phyloP scores from a whole-genome alignment of 2,888 invertebrate species.

The Lasioglossum calceatum region DNA sequence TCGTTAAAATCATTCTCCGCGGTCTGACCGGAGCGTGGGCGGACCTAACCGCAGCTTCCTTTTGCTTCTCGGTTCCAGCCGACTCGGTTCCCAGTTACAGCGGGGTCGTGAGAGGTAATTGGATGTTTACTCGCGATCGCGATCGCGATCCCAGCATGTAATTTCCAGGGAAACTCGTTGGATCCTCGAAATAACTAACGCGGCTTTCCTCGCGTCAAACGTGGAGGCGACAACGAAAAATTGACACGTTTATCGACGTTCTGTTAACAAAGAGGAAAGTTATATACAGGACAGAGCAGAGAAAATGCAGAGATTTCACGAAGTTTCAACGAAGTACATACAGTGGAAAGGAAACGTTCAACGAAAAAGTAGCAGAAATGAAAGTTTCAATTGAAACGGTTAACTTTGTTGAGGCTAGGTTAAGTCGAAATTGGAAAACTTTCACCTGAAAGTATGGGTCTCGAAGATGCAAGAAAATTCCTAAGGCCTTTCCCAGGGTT shows the following conservation, averaged over 20 bases:
- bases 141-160: neutral
- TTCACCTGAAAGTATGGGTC: neutral
- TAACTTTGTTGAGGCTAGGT: neutral
- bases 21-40: slow-evolving; percentile 44
- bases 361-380: neutral
- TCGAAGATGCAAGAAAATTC: neutral
- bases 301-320: neutral
- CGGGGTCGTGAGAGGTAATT: neutral
- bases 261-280: accelerated
- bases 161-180: neutral
- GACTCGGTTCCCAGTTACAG: neutral
- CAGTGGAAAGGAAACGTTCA: neutral
- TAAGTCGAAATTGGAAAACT: neutral
- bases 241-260: neutral
- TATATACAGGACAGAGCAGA: neutral
- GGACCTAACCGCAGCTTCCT: slow-evolving; percentile 38
- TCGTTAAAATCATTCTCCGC: slow-evolving; percentile 66
- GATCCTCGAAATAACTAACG: neutral
- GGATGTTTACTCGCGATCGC: neutral
- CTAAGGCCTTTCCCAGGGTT: neutral
- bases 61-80: slow-evolving; percentile 11
- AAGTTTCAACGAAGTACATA: too few species aligned
- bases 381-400: neutral
- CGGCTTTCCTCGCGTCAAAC: neutral
- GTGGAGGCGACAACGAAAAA: neutral